Base-by-base conservation (phyloP, 2,888 invertebrate species). In the Campoplex capitator region DNA sequence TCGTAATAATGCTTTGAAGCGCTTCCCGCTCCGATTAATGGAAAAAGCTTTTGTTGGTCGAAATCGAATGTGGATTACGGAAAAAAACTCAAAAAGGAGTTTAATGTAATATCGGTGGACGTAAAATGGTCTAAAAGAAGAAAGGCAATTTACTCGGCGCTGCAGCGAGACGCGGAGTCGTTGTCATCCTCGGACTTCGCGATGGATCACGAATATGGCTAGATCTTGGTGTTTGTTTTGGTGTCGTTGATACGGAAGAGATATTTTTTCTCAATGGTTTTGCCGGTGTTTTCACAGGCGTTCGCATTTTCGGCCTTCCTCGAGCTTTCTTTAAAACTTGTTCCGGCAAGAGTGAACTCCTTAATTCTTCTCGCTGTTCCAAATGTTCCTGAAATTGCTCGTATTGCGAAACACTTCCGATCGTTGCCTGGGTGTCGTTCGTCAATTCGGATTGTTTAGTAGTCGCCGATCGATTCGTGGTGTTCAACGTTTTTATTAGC, bases 331-430 rank as follows among this genome's bases (percentile, higher is more conserved):
- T 90, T 90, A 95, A 9, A 86, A 91, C 67, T 76, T 94, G 62
- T 92, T 91, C 92, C 1, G 93, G 92, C 28, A 94, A 94, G 93
- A 96, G 93, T 0, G 96, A 96, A 88, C 96, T 96, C 85, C 96
- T 95, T 42, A 95, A 92, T 87, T 95, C 95, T 75, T 95, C 94
- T 54, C 95, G 95, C 54, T 95, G 94, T 79, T 95, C 94, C 70
- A 96, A 95, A 85, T 95, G 94, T 56, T 96, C 95, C 95, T 96
- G 95, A 23, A 95, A 95, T 76, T 91, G 90, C 73, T 89, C 91
- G n/a, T 94, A 94, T 0, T 93, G 92, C 3, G 92, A 88, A 28
- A 85, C 82, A 38, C 89, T 79, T 23, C 73, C 70, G 16, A 83
- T 85, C 3, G 78, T 79, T 70, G 88, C 88, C 13, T 88, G 87